Percentiles rank a stretch among this genome's conserved stretches.
These are phyloP conservation scores for Perdita meconis DNA, from an alignment of 2,888 invertebrate genomes.

Conservation along the genomic window DNA sequence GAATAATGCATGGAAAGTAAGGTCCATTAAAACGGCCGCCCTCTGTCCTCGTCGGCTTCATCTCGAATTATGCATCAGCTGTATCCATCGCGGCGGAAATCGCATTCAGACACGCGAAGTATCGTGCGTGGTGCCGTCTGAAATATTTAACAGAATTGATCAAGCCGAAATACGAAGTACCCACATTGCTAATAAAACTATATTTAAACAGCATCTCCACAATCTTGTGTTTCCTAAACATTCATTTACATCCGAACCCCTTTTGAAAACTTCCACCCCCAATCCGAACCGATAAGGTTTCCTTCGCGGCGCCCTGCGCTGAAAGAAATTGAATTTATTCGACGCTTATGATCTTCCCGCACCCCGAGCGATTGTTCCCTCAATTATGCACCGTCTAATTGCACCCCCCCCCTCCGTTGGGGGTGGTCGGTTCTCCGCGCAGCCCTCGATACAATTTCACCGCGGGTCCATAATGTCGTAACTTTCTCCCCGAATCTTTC, in stretches of 20 bases:
- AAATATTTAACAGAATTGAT: slow-evolving; percentile 39
- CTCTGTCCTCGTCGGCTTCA: not conserved
- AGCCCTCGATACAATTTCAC: slow-evolving; percentile 45
- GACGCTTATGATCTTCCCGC: slow-evolving; percentile 9
- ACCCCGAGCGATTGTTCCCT: slow-evolving; percentile 25
- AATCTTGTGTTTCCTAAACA: too few relatives aligned
- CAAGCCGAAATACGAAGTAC: slow-evolving; percentile 14
- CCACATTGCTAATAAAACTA: slow-evolving; percentile 13
- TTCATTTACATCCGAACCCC: too few relatives aligned
- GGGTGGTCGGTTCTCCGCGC: not conserved
- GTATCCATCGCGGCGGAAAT: slow-evolving; percentile 30
- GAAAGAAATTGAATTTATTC: slow-evolving; percentile 35
- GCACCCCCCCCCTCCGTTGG: slow-evolving; percentile 1
- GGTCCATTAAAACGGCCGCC: not conserved
- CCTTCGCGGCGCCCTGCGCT: not conserved
- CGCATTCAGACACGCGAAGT: slow-evolving; percentile 20
- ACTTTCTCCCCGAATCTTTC: slow-evolving; percentile 30
- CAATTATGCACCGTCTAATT: slow-evolving; percentile 59
- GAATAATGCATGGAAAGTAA: slow-evolving; percentile 16
- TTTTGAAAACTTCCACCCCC: too few relatives aligned
- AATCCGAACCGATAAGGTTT: too few relatives aligned
- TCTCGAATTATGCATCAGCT: slow-evolving; percentile 40
- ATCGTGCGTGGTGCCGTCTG: slow-evolving; percentile 6
- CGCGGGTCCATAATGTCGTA: slow-evolving; percentile 21
- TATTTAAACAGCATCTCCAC: slow-evolving; percentile 9